Evolutionary conservation across 2,888 invertebrate species (phyloP), one percentile per base, ranked within the genome.

Genomic region (Caenorhabditis sp.): DNA sequence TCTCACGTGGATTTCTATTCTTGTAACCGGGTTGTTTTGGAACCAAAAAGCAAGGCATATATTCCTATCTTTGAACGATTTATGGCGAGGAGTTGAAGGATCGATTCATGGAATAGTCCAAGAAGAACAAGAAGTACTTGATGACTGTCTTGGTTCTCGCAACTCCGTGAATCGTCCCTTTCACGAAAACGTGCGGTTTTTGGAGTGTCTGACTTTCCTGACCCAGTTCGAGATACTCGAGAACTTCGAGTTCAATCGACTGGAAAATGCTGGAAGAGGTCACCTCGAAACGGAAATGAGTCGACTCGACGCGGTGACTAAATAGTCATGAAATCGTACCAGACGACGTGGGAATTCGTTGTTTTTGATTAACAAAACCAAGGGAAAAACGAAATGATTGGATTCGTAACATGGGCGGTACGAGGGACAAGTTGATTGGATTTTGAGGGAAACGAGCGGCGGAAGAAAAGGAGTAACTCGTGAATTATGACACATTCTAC

Each of bases 401-500:
- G 44, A 50, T 50, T 11, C 3, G 18, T 18, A 1, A 2, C 50
- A 20, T n/a, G n/a, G n/a, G n/a, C n/a, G n/a, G n/a, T n/a, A n/a
- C n/a, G n/a, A n/a, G n/a, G n/a, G 50, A n/a, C 18, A 22, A 9
- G 18, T 15, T 50, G 60, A 69, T 69, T 50, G 69, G 35, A 69
- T 69, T 37, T 32, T 20, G 50, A n/a, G 69, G 24, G 60, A 69
- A 50, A 69, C 8, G 11, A 44, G 26, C 50, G 50, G 50, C 32
- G 47, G 32, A 47, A 32, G 47, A 20, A 26, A 18, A 47, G 22
- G 6, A 60, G 58, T 28, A 68, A 20, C 32, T 69, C 28, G 58
- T 69, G 47, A 35, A 60, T 60, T 51, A 69, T 51, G 60, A 51
- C 51, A 69, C 50, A 60, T 69, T 69, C 51, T 28, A 9, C 18